Evolutionary conservation across 2,888 invertebrate genomes (phyloP).

Genomic region (Rhamnusium bicolor): DNA sequence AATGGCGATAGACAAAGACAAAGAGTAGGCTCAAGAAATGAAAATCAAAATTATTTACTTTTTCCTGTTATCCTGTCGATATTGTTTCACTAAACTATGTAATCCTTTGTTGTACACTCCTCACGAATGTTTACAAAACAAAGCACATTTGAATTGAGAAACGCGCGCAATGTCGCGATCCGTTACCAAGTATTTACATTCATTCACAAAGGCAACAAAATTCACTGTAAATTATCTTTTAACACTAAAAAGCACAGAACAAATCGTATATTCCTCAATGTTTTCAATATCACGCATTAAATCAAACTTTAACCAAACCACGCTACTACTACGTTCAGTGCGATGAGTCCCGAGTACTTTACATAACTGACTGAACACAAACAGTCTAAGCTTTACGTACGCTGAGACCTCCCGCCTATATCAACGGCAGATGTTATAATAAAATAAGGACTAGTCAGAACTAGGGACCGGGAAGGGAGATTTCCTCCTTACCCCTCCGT

Average conservation of each 20-base stretch:
- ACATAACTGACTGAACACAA: conserved; percentile 41
- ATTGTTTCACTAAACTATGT: conserved; percentile 34
- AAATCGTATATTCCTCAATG: neutral
- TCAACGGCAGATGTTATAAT: conserved; percentile 62
- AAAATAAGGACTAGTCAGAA: conserved; percentile 61
- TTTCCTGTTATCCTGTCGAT: conserved; percentile 45
- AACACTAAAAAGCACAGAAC: neutral
- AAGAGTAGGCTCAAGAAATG: neutral
- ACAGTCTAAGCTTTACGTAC: conserved; percentile 14
- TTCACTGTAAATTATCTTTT: conserved; percentile 21
- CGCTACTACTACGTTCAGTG: conserved; percentile 26
- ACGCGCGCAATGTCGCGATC: neutral
- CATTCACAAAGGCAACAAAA: conserved; percentile 11
- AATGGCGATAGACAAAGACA: neutral
- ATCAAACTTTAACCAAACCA: neutral
- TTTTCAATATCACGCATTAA: conserved; percentile 20
- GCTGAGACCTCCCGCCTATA: conserved; percentile 55
- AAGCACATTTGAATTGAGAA: conserved; percentile 36
- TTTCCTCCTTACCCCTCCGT: conserved; percentile 44
- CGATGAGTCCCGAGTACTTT: conserved; percentile 34
- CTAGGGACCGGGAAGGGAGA: conserved; percentile 46
- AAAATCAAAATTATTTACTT: conserved; percentile 47
- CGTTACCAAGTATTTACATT: conserved; percentile 42
- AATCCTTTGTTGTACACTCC: conserved; percentile 48
- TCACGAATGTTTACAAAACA: conserved; percentile 44